Evolutionary conservation across 2,888 invertebrate species (phyloP).

Genomic region (Cyclophora albipunctata): DNA sequence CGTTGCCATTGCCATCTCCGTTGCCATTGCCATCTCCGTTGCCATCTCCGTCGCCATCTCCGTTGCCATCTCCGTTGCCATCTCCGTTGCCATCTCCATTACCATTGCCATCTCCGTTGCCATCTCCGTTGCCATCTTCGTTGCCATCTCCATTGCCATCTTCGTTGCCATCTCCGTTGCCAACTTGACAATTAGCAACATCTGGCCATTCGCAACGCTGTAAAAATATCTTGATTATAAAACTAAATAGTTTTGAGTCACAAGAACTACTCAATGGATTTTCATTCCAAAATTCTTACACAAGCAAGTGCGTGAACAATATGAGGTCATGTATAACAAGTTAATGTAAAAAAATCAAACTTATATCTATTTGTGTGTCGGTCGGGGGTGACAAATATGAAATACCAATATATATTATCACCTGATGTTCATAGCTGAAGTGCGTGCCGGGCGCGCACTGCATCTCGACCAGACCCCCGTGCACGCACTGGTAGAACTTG

Average conservation of each 20-base stretch:
- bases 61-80: constrained; percentile 3
- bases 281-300: constrained; percentile 3
- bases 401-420: constrained; percentile 9
- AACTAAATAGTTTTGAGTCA: too few species aligned
- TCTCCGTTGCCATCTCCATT: not conserved
- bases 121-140: too few species aligned
- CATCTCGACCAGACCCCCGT: constrained; percentile 26
- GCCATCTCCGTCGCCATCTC: constrained; percentile 5
- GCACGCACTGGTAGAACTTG: constrained; percentile 34
- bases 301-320: not conserved
- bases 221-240: too few species aligned
- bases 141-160: too few species aligned
- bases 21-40: not conserved
- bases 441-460: constrained; percentile 20
- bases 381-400: not conserved
- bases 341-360: not conserved
- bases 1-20: not conserved
- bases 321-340: not conserved
- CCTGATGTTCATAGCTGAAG: constrained; percentile 35
- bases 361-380: too few species aligned
- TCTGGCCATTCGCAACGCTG: constrained; percentile 31
- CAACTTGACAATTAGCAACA: constrained; percentile 21
- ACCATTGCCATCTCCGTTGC: too few species aligned
- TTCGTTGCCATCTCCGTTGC: not conserved
- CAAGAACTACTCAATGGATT: too few species aligned